A percentile compares a stretch with the other conserved stretches of the same genome.
phyloP scores from a whole-genome alignment of 2,797 vertebrate species.

The Gallinago solitaria region DNA sequence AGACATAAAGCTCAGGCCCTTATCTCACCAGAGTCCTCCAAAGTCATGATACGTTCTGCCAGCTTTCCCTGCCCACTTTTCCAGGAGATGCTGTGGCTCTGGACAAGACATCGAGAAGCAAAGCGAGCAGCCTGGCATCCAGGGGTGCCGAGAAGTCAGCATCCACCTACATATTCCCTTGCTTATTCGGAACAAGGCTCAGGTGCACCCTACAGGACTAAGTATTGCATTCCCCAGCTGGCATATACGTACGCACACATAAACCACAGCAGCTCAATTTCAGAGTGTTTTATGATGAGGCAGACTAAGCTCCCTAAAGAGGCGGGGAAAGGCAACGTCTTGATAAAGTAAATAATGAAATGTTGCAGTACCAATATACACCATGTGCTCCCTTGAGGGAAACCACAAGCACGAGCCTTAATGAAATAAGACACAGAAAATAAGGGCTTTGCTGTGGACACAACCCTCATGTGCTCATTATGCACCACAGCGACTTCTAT shows the following conservation, averaged over 20 bases:
- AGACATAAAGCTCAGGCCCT: background rate
- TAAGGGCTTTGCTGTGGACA: background rate
- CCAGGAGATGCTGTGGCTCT: background rate
- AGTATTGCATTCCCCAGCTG: background rate
- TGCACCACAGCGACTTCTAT: background rate
- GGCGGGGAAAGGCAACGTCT: background rate
- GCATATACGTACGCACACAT: background rate
- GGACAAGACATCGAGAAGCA: accelerated
- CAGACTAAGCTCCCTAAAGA: background rate
- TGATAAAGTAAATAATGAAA: constrained; percentile 64
- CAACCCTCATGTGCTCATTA: background rate
- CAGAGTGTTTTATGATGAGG: constrained; percentile 3
- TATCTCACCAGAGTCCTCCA: background rate
- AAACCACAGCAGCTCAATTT: constrained; percentile 6
- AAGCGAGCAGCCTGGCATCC: background rate
- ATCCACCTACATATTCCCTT: background rate
- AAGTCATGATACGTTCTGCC: background rate
- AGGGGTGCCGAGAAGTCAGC: accelerated
- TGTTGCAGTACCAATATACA: background rate
- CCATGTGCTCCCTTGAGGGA: background rate
- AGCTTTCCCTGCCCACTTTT: background rate
- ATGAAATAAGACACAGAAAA: constrained; percentile 31
- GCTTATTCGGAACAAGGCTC: background rate
- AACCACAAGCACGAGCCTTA: background rate
- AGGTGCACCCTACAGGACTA: background rate